Base-by-base conservation (phyloP, 2,797 vertebrate species). In the Sciurus vulgaris region DNA sequence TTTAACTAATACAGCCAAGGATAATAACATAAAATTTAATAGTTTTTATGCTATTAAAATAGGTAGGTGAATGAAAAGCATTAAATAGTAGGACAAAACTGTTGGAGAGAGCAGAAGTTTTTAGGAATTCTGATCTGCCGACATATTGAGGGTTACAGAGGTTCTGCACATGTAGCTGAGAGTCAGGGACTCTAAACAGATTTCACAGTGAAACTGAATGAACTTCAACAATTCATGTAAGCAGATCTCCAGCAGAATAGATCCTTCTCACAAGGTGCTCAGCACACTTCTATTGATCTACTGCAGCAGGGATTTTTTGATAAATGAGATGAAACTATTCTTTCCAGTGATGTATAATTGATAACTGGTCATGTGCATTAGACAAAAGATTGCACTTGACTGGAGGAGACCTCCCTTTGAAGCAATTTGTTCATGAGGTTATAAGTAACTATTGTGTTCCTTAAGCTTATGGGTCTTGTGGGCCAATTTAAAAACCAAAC, bases 251-350 rank as follows among this genome's bases (percentile, higher is more conserved):
- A 44, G 38, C n/a, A 61, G 22, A 30, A 73, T 5, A 18, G 30
- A 54, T 54, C 24, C 24, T 92, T 51, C 30, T 47, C 44, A 47
- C 44, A 47, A 47, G 44, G 44, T 47, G 33, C 17, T 87, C 0
- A 4, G 77, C 11, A 30, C 3, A 28, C 41, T 85, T 92, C 84
- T 59, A 12, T 38, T 65, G 65, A 92, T 49, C 91, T 88, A 81
- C 44, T 54, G 24, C 30, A 35, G 47, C 30, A 84, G 65, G 7
- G 54, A 54, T 14, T 82, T 67, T 95, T 93, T 73, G 63, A n/a
- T 56, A 73, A 96, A 88, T 88, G 70, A 90, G n/a, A 33, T 81
- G 67, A 65, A 89, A 72, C 13, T 63, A 1, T 84, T 89, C 41
- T 94, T 87, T 38, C 33, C 38, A 59, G 11, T 26, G 6, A 6